Evolutionary conservation across 2,113 vertebrate species (phyloP).

Genomic region (Grallaria varia): DNA sequence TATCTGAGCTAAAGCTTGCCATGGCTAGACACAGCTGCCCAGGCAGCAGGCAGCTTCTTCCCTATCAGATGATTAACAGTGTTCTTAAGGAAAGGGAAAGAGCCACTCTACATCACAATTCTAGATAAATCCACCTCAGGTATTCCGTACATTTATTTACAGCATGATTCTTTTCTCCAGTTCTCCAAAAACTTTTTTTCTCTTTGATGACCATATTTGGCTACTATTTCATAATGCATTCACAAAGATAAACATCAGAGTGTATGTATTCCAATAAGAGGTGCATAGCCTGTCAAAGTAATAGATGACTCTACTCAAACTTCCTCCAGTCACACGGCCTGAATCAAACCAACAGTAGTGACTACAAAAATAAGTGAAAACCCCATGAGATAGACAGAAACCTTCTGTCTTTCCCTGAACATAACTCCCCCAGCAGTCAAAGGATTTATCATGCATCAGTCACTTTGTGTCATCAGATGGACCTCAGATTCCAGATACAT

Average conservation of each 20-base stretch:
- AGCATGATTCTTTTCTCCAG: not conserved
- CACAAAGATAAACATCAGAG: not conserved
- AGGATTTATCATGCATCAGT: not conserved
- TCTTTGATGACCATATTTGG: not conserved
- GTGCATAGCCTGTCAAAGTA: not conserved
- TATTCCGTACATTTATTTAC: not conserved
- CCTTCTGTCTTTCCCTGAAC: not conserved
- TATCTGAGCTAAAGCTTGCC: not conserved
- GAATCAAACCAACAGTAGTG: not conserved
- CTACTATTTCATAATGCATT: not conserved
- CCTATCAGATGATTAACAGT: not conserved
- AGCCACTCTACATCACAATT: not conserved
- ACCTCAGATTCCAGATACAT: not conserved
- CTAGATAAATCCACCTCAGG: not conserved
- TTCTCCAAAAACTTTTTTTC: not conserved
- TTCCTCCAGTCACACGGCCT: not conserved
- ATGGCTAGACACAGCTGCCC: not conserved
- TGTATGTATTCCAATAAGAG: not conserved
- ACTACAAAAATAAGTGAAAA: not conserved
- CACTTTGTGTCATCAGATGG: not conserved
- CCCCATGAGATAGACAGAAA: not conserved
- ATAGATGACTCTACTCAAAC: not conserved
- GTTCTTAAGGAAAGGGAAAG: not conserved
- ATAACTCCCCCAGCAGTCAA: not conserved
- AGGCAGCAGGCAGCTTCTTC: not conserved